A percentile compares a stretch with the other conserved stretches of the same genome.
phyloP scores from a whole-genome alignment of 2,113 vertebrate genomes.

The Syngnathus scovelli region DNA sequence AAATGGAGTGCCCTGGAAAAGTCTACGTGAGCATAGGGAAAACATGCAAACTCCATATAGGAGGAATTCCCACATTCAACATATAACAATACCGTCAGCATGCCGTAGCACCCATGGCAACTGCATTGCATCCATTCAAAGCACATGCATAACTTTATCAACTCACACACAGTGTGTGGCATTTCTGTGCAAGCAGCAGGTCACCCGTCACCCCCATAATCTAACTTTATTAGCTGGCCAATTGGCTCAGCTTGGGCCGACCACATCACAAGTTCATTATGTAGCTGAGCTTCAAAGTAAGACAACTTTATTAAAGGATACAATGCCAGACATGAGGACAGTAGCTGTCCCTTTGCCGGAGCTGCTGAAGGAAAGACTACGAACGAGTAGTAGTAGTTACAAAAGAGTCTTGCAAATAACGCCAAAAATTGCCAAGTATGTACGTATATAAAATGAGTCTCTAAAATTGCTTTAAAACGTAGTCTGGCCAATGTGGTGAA shows the following conservation, averaged over 20 bases:
- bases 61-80: constrained; percentile 15
- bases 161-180: constrained; percentile 51
- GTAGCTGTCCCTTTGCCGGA: constrained; percentile 24
- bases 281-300: constrained; percentile 38
- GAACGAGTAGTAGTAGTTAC: too few relatives aligned
- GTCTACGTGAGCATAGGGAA: too few relatives aligned
- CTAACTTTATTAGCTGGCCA: constrained; percentile 59
- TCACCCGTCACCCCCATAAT: constrained; percentile 46
- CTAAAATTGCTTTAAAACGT: too few relatives aligned
- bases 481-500: too few relatives aligned
- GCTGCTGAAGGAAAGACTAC: neutral
- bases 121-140: constrained; percentile 48
- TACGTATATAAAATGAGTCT: too few relatives aligned
- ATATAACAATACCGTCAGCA: constrained; percentile 30
- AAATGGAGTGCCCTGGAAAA: too few relatives aligned
- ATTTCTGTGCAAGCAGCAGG: constrained; percentile 50
- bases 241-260: constrained; percentile 48
- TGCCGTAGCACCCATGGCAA: constrained; percentile 31
- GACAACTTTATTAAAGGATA: constrained; percentile 44
- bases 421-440: too few relatives aligned
- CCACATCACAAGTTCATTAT: constrained; percentile 42
- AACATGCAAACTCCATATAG: neutral
- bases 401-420: too few relatives aligned
- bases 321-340: constrained; percentile 34
- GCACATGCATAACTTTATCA: constrained; percentile 58